Base-by-base conservation (phyloP, 1,140 invertebrate genomes). In the Drosophila cardini region DNA sequence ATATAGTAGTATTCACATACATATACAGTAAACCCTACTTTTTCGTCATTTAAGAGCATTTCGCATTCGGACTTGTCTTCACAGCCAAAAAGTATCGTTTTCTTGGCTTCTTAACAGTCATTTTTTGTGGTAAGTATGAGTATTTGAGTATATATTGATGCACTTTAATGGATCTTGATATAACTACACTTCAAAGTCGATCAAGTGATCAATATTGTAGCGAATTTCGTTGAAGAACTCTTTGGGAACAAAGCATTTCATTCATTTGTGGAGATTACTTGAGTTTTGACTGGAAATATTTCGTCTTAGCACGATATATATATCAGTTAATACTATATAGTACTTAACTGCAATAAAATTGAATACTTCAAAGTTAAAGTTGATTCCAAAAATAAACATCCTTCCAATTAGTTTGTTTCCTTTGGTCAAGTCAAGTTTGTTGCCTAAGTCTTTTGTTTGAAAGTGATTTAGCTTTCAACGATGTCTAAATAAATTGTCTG, bases 1-100 rank as follows among this genome's bases (percentile, higher is more conserved):
- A 72, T n/a, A n/a, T n/a, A n/a, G n/a, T n/a, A n/a, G n/a, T n/a
- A n/a, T n/a, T n/a, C n/a, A 68, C 55, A 55, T 70, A 63, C 61
- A 68, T 69, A 63, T 58, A 69, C 71, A 73, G 76, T 68, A 40
- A 56, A 64, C 21, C 43, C 72, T 40, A 69, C 67, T 87, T 76
- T 75, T 86, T 86, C 83, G 87, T 86, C 82, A 86, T 84, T 69
- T 81, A 6, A 8, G 10, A 11, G 63, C 21, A 68, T 80, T 77
- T 62, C 64, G 67, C 78, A 15, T 34, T 80, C 48, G 80, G 55
- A 67, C 73, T 81, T 72, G 74, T 70, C 40, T 43, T 62, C 63
- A 65, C 48, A 79, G 61, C 68, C 68, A 82, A 87, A 87, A 86
- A 86, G 87, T 79, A 76, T 83, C 83, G 87, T 75, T 79, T 74